A percentile compares a stretch with the other conserved stretches of the same genome.
Conservation (phyloP, 2,113 vertebrate genomes). For the Rhegmatorhina hoffmannsi region DNA sequence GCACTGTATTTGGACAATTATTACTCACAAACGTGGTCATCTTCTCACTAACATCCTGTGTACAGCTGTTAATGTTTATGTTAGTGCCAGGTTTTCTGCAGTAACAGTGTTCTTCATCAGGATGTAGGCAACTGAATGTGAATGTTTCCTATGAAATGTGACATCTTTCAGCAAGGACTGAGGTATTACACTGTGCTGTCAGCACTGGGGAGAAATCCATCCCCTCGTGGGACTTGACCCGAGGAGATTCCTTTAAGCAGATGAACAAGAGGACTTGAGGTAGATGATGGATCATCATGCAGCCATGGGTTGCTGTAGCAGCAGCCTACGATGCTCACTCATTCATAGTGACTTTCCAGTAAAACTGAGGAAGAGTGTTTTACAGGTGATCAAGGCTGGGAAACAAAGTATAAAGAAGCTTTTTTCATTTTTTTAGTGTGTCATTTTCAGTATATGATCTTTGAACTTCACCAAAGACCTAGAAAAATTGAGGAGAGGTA, state of each 20-base stretch:
- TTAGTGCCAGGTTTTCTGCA: not conserved
- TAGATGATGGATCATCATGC: not conserved
- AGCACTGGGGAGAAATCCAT: not conserved
- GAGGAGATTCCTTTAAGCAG: not conserved
- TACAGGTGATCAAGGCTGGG: not conserved
- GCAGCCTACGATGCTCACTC: not conserved
- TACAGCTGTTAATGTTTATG: not conserved
- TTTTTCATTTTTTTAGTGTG: not conserved
- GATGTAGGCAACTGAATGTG: not conserved
- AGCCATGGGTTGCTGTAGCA: not conserved
- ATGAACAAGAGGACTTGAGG: not conserved
- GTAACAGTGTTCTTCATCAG: not conserved
- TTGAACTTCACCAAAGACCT: not conserved
- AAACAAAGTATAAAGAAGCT: not conserved
- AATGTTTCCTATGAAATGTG: not conserved
- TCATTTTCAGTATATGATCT: not conserved
- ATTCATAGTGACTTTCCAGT: not conserved
- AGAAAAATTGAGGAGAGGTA: not conserved
- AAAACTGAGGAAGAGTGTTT: not conserved
- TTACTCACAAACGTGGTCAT: not conserved
- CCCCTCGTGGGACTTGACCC: not conserved
- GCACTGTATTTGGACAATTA: not conserved
- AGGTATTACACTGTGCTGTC: not conserved
- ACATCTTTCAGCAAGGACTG: not conserved
- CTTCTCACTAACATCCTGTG: not conserved